Evolutionary conservation across 2,113 vertebrate genomes (phyloP).

Genomic region (Macquaria australasica): DNA sequence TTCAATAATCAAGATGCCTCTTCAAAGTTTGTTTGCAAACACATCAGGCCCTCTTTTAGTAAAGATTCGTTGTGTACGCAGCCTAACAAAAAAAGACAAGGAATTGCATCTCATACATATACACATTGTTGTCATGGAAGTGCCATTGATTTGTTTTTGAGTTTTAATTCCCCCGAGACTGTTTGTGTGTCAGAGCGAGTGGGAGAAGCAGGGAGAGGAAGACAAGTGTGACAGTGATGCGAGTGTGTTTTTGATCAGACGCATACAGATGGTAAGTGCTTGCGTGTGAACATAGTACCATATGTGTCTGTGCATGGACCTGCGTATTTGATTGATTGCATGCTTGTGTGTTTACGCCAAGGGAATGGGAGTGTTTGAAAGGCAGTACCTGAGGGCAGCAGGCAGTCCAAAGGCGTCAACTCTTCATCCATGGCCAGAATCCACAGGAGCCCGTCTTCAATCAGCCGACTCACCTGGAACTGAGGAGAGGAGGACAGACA

Average conservation of each 20-base stretch:
- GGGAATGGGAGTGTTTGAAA: slow-evolving; percentile 38
- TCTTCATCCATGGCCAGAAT: slow-evolving; percentile 78
- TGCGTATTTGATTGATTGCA: slow-evolving; percentile 24
- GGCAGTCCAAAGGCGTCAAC: slow-evolving; percentile 83
- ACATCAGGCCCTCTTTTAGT: slow-evolving; percentile 20
- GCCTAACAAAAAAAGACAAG: slow-evolving; percentile 10
- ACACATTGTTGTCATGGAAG: slow-evolving; percentile 51
- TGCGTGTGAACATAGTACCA: not conserved
- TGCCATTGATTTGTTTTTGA: slow-evolving; percentile 63
- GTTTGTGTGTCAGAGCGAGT: slow-evolving; percentile 37
- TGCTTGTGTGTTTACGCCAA: slow-evolving; percentile 4
- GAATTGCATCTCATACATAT: slow-evolving; percentile 45
- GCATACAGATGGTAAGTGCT: slow-evolving; percentile 15
- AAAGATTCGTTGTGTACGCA: slow-evolving; percentile 29
- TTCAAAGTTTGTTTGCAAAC: slow-evolving; percentile 34
- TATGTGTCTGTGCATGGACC: not conserved
- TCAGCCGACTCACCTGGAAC: slow-evolving; percentile 49
- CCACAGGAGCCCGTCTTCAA: slow-evolving; percentile 51
- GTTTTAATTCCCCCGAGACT: slow-evolving; percentile 56
- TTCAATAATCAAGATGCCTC: slow-evolving; percentile 13
- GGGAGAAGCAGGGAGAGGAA: slow-evolving; percentile 39
- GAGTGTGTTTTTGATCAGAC: slow-evolving; percentile 52
- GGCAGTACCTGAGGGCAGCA: slow-evolving; percentile 82
- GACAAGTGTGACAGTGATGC: slow-evolving; percentile 57
- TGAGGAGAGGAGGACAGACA: slow-evolving; percentile 36